Evolutionary conservation across 2,797 vertebrate species (phyloP).

Genomic region (Cryptoblepharus egeriae): DNA sequence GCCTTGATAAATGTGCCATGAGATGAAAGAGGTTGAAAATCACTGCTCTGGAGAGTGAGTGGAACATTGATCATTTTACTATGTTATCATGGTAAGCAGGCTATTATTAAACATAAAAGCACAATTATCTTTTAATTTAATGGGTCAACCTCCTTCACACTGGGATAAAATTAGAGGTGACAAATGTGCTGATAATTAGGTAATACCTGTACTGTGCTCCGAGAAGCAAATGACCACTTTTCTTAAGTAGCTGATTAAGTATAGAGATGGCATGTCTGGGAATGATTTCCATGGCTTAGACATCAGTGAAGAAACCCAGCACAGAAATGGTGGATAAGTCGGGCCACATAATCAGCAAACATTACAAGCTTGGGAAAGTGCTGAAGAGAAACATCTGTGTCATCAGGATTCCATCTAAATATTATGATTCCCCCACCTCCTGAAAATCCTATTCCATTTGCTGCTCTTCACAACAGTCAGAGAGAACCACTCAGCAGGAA

Average conservation of each 20-base stretch:
- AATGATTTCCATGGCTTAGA: too few species aligned
- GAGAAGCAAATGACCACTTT: background rate
- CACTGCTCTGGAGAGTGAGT: too few species aligned
- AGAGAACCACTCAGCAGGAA: slow-evolving; percentile 2
- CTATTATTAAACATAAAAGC: too few species aligned
- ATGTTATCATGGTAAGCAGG: too few species aligned
- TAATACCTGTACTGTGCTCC: too few species aligned
- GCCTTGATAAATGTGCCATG: too few species aligned
- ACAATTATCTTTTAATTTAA: too few species aligned
- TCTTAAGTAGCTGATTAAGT: background rate
- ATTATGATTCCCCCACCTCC: background rate
- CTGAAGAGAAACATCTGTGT: background rate
- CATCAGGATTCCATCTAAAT: background rate
- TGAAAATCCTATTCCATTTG: background rate
- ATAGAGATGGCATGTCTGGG: background rate
- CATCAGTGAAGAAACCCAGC: background rate
- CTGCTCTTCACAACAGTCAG: background rate
- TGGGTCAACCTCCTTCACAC: too few species aligned
- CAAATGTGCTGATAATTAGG: too few species aligned
- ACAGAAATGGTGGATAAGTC: background rate
- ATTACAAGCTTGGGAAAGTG: background rate
- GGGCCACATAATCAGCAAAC: background rate
- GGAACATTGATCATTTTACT: too few species aligned
- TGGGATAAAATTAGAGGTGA: too few species aligned
- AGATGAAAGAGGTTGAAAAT: too few species aligned